Evolutionary conservation across 2,113 vertebrate genomes (phyloP).

Genomic region (Oreotrochilus melanogaster): DNA sequence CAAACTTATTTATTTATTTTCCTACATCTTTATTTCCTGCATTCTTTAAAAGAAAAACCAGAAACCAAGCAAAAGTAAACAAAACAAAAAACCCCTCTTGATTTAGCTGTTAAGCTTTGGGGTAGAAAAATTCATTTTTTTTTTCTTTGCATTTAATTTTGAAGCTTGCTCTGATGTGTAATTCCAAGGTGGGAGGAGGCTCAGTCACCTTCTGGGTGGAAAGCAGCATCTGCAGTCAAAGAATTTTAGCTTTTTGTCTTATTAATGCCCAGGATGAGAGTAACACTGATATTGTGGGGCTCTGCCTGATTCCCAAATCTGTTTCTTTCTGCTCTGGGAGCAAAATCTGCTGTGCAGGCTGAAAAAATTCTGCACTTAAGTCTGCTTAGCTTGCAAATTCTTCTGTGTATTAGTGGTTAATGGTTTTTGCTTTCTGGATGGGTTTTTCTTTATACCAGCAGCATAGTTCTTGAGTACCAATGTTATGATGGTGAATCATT

Average conservation of each 20-base stretch:
- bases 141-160: not conserved
- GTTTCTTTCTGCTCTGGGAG: not conserved
- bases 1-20: too few species aligned
- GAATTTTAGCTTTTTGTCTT: not conserved
- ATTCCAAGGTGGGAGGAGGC: rapidly evolving
- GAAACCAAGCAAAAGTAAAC: too few species aligned
- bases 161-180: not conserved
- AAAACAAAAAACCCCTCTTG: not conserved
- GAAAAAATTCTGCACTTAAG: not conserved
- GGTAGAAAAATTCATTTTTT: not conserved
- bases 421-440: not conserved
- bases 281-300: rapidly evolving
- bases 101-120: not conserved
- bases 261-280: not conserved
- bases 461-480: not conserved
- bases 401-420: not conserved
- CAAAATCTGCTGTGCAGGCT: not conserved
- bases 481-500: too few species aligned
- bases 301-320: not conserved
- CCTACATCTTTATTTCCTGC: too few species aligned
- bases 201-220: rapidly evolving
- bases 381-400: not conserved
- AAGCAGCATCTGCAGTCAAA: rapidly evolving
- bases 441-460: not conserved
- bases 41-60: too few species aligned